Evolutionary conservation across 1,140 invertebrate species (phyloP), one percentile per base, ranked within the genome.

Genomic region (Thalassaphorura encarpata): DNA sequence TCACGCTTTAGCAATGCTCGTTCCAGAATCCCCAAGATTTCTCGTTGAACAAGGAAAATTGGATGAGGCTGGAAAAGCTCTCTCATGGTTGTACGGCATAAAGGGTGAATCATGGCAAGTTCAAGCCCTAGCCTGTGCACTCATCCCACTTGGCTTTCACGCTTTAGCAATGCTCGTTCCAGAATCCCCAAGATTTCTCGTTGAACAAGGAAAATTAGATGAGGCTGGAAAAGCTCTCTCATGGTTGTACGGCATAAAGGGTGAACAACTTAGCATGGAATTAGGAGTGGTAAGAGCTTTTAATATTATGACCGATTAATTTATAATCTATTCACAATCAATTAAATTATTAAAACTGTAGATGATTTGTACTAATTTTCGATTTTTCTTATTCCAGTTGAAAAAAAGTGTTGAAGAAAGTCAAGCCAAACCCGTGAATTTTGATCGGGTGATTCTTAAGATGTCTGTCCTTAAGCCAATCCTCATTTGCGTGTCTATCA

Each of bases 401-500:
- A 59, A 63, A 21, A 45, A 55, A 31, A 50, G 49, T 61, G 58
- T 58, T 60, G 65, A 58, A 47, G 60, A 65, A 36, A 56, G 47
- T 65, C 36, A 67, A 70, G 66, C 53, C 29, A 67, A 47, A 39
- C 75, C 28, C 3, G 55, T 61, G 4, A 61, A 58, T 23, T 56
- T 61, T 15, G 21, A 28, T 1, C 51, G 36, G 18, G 56, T 59
- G 24, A 43, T 56, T 2, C 15, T 64, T 1, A 40, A 53, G 21
- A 47, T 50, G 28, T n/a, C 53, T 13, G 52, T 58, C 5, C 45
- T 64, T 2, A 83, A 77, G 66, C 84, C 84, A 0, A 71, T 89
- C 16, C 68, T 87, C 5, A 80, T 89, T 31, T 80, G 80, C 18
- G 73, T 90, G 2, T 79, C 81, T 0, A 75, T 87, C 45, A 86